Evolutionary conservation across 1,140 invertebrate species (phyloP), one percentile per base, ranked within the genome.

Genomic region (Callitettix versicolor): DNA sequence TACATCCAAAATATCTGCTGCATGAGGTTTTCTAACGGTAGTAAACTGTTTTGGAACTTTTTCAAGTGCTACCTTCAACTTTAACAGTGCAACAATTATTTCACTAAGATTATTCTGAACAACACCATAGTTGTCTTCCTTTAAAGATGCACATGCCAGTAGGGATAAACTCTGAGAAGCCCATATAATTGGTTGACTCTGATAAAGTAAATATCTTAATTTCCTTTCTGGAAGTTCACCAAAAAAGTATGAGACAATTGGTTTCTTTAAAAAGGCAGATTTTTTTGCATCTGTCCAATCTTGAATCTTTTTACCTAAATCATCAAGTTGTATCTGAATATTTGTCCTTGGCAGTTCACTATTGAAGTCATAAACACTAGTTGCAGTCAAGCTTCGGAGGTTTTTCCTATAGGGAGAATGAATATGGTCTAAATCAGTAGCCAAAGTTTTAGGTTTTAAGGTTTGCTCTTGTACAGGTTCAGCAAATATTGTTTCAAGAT

Each of bases 61-160:
- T 53, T 88, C 85, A 30, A 88, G 61, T 58, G 76, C 76, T 34
- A 77, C 72, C 60, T 87, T 87, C 0, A 89, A 69, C 41, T 72
- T 71, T 3, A 88, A 64, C 1, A 90, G 61, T 6, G 75, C 63
- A 41, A 74, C 74, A 34, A 91, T 79, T n/a, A 90, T 78, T 17
- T 67, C 62, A 9, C 82, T 69, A 22, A 90, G 67, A 68, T 88
- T 84, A 66, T 83, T 84, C 63, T 88, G 87, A 3, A 86, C 84
- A 43, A 90, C 79, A 40, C 88, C 88, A 71, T 80, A 89, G 53
- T 74, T 76, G 69, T 90, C 88, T 71, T 90, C 86, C 7, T 60
- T 76, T 3, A 88, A 65, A 0, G 87, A 88, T 33, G 76, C 70
- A 1, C 79, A 77, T 26, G 77, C 75, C 15, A 90, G 67, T 24